Conservation (phyloP, 2,113 vertebrate species). For the Dicrurus megarhynchus region DNA sequence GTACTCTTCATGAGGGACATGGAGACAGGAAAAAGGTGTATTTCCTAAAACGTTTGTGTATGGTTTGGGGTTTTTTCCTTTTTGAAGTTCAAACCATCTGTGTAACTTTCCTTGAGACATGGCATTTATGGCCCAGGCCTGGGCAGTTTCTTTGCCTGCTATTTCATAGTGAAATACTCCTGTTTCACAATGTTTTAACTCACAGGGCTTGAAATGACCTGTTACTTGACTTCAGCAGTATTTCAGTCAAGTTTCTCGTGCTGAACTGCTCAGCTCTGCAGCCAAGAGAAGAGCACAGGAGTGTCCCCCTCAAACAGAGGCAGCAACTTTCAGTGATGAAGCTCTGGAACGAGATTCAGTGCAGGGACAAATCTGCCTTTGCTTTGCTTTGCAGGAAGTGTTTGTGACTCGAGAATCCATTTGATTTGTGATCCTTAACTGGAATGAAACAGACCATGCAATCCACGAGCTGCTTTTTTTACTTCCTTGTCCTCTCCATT, state of each 20-base stretch:
- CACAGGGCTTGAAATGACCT: not conserved
- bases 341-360: not conserved
- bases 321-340: not conserved
- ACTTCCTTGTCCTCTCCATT: not conserved
- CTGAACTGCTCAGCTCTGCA: not conserved
- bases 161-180: not conserved
- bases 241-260: not conserved
- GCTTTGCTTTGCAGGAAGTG: not conserved
- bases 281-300: not conserved
- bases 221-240: not conserved
- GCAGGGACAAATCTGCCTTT: not conserved
- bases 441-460: slow-evolving; percentile 4
- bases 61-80: not conserved
- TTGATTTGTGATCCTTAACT: slow-evolving; percentile 12
- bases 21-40: not conserved
- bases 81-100: not conserved
- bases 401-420: not conserved
- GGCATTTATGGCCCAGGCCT: not conserved
- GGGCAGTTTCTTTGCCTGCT: not conserved
- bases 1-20: not conserved
- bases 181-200: not conserved
- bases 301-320: not conserved
- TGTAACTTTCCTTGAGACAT: not conserved
- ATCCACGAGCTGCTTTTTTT: not conserved
- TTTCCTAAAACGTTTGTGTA: not conserved